Evolutionary conservation across 2,888 invertebrate genomes (phyloP), one percentile per base, ranked within the genome.

Genomic region (Eupithecia exiguata): DNA sequence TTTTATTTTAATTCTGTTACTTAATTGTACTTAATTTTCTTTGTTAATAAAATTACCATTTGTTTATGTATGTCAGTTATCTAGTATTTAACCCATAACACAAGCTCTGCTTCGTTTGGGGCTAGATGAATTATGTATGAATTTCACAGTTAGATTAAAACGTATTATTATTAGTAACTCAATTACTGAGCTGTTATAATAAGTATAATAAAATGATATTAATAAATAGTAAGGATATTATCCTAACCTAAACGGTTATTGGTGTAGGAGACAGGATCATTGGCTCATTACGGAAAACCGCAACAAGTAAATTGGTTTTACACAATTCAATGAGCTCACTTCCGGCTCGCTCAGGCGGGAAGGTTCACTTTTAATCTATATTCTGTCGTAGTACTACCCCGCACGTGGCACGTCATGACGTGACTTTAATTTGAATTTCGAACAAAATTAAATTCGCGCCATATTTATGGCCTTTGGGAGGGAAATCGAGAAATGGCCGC

Each of bases 351-450:
- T 72, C 70, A 74, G 74, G 68, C 71, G 71, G 75, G 69, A 62
- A 69, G 72, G 69, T 77, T 53, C 68, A 78, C 83, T 84, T 83
- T 84, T 83, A 84, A 85, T 86, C 83, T 84, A 84, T 87, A 89
- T 86, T 87, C 90, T 83, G 79, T 82, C 80, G 80, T 58, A 58
- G 58, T 58, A 58, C 25, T 65, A 87, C 86, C 86, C 88, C 88
- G 92, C 92, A 91, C 92, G 92, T 91, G 90, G 91, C 84, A 79
- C 79, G 80, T 87, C 88, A 89, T 92, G 88, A 91, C 91, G 91
- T 89, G 92, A 91, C 89, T 92, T 86, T 90, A 91, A 93, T 92
- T 91, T 91, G 90, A 92, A 91, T 91, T 91, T 88, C 84, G 89
- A 89, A 89, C 89, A 86, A 90, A 92, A 92, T 92, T 91, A 91